Percentiles rank a stretch among this genome's conserved stretches.
Evolutionary conservation across 2,797 vertebrate genomes (phyloP).

Genomic region (Poeciliopsis turneri): DNA sequence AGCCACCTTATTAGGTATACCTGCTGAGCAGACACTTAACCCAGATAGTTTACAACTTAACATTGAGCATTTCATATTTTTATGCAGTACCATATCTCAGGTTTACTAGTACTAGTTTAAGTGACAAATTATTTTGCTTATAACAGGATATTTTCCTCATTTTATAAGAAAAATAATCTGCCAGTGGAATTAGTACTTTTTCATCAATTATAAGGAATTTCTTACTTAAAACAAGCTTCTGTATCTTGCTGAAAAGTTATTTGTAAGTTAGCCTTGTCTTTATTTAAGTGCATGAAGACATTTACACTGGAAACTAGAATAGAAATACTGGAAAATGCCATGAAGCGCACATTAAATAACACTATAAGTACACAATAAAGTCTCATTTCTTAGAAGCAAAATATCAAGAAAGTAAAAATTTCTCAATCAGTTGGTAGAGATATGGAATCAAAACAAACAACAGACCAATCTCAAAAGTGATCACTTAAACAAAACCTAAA

Average conservation of each 20-base stretch:
- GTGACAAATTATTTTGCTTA: too few species aligned
- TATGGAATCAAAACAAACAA: neutral
- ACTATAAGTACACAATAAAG: neutral
- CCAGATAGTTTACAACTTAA: neutral
- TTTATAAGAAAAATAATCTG: too few species aligned
- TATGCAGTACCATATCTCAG: neutral
- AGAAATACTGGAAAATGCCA: neutral
- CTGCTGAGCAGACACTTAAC: neutral
- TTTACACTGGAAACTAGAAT: too few species aligned
- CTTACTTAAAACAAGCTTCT: too few species aligned
- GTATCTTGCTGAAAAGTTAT: too few species aligned
- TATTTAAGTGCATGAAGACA: too few species aligned
- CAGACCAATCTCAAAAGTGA: neutral
- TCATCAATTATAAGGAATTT: too few species aligned
- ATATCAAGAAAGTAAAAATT: neutral
- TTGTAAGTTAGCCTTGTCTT: too few species aligned
- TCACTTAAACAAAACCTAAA: neutral
- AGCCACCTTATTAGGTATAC: neutral
- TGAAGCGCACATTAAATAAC: neutral
- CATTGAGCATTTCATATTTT: neutral
- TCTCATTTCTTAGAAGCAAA: neutral
- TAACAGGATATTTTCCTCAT: too few species aligned
- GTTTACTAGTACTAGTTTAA: neutral
- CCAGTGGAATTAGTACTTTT: too few species aligned
- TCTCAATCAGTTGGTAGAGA: neutral